These are phyloP conservation scores for Anneissia japonica DNA, from an alignment of 35 echinoderm and acorn worm species.

Conservation along the genomic window DNA sequence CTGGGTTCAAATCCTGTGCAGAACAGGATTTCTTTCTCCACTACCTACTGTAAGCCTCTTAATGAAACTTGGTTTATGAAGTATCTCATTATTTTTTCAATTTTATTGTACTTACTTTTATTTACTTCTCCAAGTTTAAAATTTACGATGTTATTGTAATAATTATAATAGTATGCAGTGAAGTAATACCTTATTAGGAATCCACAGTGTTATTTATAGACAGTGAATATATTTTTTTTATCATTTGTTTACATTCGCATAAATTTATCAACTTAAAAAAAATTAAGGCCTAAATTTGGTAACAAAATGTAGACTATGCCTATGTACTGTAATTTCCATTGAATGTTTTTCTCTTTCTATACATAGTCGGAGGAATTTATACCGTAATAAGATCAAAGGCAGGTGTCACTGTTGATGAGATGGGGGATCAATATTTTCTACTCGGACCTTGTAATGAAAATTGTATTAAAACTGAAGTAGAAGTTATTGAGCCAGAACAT, in stretches of 20 bases:
- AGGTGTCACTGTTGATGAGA: constrained; percentile 70
- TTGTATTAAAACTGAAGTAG: constrained; percentile 72
- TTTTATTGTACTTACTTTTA: too few species aligned
- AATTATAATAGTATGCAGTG: too few species aligned
- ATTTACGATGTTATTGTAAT: too few species aligned
- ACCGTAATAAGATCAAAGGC: constrained; percentile 92
- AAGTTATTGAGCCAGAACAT: constrained; percentile 81
- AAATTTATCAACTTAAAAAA: background rate
- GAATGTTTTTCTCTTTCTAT: background rate
- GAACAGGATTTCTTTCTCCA: too few species aligned
- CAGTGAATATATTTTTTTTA: background rate
- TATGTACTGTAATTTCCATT: background rate
- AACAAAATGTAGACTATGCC: background rate
- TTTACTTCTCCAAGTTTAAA: too few species aligned
- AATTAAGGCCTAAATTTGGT: background rate
- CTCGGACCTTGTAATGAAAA: constrained; percentile 83
- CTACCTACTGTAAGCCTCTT: too few species aligned
- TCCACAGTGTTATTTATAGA: too few species aligned
- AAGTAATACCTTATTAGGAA: too few species aligned
- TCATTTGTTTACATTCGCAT: background rate
- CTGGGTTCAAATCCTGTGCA: too few species aligned
- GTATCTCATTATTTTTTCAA: too few species aligned
- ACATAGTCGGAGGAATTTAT: constrained; percentile 90
- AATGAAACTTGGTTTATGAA: background rate
- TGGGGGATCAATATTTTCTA: constrained; percentile 77